These are phyloP conservation scores for Chinchilla lanigera DNA, from an alignment of 2,113 vertebrate species.

Conservation along the genomic window DNA sequence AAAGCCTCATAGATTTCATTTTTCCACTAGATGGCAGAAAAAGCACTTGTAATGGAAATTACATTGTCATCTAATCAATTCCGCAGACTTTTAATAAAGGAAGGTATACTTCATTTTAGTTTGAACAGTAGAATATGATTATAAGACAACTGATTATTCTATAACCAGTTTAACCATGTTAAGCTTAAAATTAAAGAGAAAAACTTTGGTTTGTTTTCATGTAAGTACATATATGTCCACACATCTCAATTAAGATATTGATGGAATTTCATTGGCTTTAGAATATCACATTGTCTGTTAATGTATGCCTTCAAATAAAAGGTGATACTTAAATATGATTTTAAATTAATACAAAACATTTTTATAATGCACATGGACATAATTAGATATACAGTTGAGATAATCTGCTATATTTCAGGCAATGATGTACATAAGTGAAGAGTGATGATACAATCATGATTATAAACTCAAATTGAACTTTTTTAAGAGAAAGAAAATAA, in stretches of 20 bases:
- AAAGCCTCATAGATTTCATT: conserved; percentile 24
- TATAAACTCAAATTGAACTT: conserved; percentile 41
- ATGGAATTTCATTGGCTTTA: conserved; percentile 1
- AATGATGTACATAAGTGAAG: conserved; percentile 17
- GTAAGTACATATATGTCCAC: neutral
- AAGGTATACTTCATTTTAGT: conserved; percentile 82
- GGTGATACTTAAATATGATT: neutral
- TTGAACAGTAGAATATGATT: conserved; percentile 73
- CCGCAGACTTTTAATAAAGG: conserved; percentile 73
- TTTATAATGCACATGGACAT: conserved; percentile 21
- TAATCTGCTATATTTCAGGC: neutral
- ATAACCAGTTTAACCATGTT: conserved; percentile 78
- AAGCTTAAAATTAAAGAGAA: conserved; percentile 75
- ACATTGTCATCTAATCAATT: conserved; percentile 53
- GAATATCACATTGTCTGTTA: neutral
- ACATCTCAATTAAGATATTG: conserved; percentile 23
- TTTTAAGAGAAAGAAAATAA: conserved; percentile 6
- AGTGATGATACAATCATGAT: neutral
- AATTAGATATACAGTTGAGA: neutral
- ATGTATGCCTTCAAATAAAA: conserved; percentile 24
- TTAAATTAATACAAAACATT: conserved; percentile 36
- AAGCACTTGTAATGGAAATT: conserved; percentile 81
- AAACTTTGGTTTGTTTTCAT: conserved; percentile 68
- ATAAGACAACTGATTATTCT: conserved; percentile 80
- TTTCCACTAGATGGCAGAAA: conserved; percentile 90